Base-by-base conservation (phyloP, 2,113 vertebrate genomes). In the Eretmochelys imbricata region DNA sequence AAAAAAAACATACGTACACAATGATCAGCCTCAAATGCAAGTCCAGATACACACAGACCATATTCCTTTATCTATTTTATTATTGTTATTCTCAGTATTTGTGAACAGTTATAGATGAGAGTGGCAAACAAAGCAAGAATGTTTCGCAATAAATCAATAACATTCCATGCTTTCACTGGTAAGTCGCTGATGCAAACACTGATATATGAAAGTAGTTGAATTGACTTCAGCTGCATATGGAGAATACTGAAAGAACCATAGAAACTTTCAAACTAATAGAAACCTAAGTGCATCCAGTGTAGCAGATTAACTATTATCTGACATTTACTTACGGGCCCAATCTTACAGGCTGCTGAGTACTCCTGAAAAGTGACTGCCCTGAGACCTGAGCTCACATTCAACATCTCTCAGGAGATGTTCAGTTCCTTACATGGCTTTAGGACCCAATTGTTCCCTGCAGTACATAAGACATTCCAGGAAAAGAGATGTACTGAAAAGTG, bases 131-230 rank as follows among this genome's bases (percentile, higher is more conserved):
- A 48, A 78, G 65, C 65, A 38, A 38, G 65, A 78, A 27, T 14
- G 4, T 88, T 96, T 96, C 89, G 91, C 87, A 35, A 94, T 94
- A 80, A 51, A 5, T 55, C 90, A 91, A 88, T 93, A 93, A 86
- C 24, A 96, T 89, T 94, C 19, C 13, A 88, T 88, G 29, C 7
- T 57, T 89, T 62, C 5, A 4, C 85, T 93, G 11, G 11, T 84
- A 46, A 13, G 2, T 6, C 72, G 90, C 55, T 84, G 80, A 95
- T 89, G 80, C 82, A 92, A 94, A 95, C 93, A 75, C 49, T 84
- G 78, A 84, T 49, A 50, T 72, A 38, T 38, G 65, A 19, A 38
- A 72, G 35, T n/a, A 72, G n/a, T 38, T 72, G 1, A 0, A 20
- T 16, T 86, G 19, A 78, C 53, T 92, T 95, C 62, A 48, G 46